These are phyloP conservation scores for Heloderma charlesbogerti DNA, from an alignment of 2,113 vertebrate genomes.

Conservation along the genomic window DNA sequence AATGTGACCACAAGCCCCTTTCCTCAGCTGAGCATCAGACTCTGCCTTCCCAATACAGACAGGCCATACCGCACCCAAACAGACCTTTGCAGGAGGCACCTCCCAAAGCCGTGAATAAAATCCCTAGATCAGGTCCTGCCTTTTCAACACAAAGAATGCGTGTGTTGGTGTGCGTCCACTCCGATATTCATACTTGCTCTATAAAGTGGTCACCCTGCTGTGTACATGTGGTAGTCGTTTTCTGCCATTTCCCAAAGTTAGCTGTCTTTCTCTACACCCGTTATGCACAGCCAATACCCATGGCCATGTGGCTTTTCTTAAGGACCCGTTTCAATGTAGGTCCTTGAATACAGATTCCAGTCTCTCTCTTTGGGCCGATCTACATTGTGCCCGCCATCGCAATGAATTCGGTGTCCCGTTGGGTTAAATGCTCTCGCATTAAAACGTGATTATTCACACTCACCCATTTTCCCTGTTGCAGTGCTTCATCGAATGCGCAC, in stretches of 20 bases:
- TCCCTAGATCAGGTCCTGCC: not conserved
- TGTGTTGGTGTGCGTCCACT: conserved; percentile 2
- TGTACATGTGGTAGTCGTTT: conserved; percentile 57
- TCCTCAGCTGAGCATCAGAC: not conserved
- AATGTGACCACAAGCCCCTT: not conserved
- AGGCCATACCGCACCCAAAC: not conserved
- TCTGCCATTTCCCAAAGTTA: conserved; percentile 64
- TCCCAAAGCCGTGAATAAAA: conserved; percentile 3
- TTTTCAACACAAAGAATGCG: conserved; percentile 26
- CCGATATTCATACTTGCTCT: conserved; percentile 8
- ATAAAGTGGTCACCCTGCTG: conserved; percentile 26
- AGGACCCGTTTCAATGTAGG: conserved; percentile 44
- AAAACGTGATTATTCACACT: too few species aligned
- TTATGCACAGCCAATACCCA: conserved; percentile 58
- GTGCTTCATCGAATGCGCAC: too few species aligned
- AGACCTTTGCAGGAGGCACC: not conserved
- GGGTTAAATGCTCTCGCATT: too few species aligned
- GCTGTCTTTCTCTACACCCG: conserved; percentile 44
- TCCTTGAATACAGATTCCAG: conserved; percentile 27
- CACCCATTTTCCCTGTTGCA: too few species aligned
- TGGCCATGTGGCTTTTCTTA: not conserved
- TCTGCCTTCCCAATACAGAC: not conserved
- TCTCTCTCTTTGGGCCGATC: conserved; percentile 48
- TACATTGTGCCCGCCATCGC: too few species aligned
- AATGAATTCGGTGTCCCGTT: too few species aligned